phyloP scores from a whole-genome alignment of 2,888 invertebrate species.

The Epsilonema sp. region DNA sequence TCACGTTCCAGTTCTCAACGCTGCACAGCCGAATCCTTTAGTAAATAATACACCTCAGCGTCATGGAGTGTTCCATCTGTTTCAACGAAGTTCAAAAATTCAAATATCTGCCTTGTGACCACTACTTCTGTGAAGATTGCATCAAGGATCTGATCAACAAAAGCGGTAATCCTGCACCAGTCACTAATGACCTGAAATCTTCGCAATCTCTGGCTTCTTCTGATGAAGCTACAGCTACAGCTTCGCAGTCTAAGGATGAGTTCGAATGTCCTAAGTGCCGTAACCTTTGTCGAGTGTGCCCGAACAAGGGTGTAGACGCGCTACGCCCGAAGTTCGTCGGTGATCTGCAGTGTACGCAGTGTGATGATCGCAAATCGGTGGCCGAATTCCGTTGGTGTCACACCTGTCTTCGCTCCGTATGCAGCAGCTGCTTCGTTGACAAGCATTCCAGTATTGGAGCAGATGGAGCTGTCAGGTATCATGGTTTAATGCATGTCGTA shows the following conservation, averaged over 20 bases:
- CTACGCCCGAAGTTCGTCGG: slow-evolving; percentile 2
- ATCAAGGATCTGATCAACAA: neutral
- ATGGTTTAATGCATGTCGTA: neutral
- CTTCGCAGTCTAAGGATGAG: neutral
- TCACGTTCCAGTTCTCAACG: too few relatives aligned
- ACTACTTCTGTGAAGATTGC: slow-evolving; percentile 5
- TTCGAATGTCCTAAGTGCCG: slow-evolving; percentile 6
- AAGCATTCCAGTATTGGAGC: neutral
- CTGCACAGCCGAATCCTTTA: too few relatives aligned
- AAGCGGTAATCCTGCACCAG: neutral
- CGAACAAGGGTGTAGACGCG: too few relatives aligned
- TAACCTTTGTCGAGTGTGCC: too few relatives aligned
- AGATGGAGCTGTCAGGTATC: neutral
- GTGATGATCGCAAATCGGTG: slow-evolving; percentile 2
- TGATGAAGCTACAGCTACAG: too few relatives aligned
- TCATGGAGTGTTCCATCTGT: slow-evolving; percentile 6
- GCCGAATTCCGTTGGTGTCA: slow-evolving; percentile 7
- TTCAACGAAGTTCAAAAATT: neutral
- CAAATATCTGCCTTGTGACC: slow-evolving; percentile 5
- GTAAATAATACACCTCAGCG: too few relatives aligned
- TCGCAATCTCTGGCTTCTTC: too few relatives aligned
- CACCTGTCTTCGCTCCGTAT: neutral
- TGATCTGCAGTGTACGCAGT: neutral
- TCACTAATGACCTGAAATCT: neutral
- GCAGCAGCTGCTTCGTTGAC: slow-evolving; percentile 6